phyloP scores from a whole-genome alignment of 2,797 vertebrate species.

The Eleutherodactylus coqui region DNA sequence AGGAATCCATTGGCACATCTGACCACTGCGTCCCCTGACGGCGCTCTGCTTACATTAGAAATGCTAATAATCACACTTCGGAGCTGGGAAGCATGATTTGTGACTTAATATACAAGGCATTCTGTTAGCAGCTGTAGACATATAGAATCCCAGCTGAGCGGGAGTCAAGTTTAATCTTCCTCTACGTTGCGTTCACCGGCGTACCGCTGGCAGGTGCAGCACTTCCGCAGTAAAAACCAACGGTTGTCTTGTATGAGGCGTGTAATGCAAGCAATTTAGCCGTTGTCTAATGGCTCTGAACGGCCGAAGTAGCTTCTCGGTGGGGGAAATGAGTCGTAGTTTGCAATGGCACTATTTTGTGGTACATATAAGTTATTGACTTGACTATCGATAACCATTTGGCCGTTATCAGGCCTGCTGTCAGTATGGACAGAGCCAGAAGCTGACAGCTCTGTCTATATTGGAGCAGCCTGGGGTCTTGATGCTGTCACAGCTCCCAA shows the following conservation, averaged over 20 bases:
- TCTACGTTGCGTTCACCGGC: neutral
- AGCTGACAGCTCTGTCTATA: too few species aligned
- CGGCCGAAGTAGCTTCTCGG: neutral
- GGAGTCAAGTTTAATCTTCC: neutral
- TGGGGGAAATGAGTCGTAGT: too few species aligned
- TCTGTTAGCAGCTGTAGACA: neutral
- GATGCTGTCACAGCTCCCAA: too few species aligned
- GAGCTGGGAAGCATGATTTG: neutral
- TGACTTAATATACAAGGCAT: slow-evolving; percentile 9
- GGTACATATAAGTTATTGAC: too few species aligned
- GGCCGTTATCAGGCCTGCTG: too few species aligned
- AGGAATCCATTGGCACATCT: neutral
- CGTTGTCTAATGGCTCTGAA: neutral
- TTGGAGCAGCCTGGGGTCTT: too few species aligned
- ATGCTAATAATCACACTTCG: neutral
- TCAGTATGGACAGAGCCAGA: too few species aligned
- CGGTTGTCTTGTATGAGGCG: neutral
- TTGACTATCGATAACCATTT: too few species aligned
- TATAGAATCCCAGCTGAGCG: slow-evolving; percentile 9
- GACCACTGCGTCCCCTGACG: neutral
- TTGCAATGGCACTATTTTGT: too few species aligned
- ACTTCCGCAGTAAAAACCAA: neutral
- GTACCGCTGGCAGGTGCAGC: neutral
- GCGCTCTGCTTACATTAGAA: neutral
- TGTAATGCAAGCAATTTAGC: neutral